These are phyloP conservation scores for Oceanodroma tethys DNA, from an alignment of 2,113 vertebrate genomes.

Conservation along the genomic window DNA sequence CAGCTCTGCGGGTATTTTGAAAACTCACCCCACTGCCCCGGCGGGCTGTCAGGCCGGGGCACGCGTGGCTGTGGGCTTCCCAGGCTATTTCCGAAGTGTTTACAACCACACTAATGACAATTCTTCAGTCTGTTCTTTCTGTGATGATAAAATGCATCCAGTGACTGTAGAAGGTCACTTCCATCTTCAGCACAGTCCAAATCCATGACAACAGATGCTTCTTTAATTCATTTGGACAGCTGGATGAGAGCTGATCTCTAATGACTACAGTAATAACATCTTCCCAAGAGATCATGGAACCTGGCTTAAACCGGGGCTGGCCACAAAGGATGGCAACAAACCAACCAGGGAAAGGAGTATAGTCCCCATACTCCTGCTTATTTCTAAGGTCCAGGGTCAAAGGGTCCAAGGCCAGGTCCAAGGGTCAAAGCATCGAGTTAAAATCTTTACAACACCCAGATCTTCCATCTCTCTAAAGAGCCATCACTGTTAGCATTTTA, in stretches of 20 bases:
- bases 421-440: background rate
- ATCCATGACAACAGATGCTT: accelerated
- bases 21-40: too few species aligned
- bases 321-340: background rate
- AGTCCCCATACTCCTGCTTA: background rate
- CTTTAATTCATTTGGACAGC: background rate
- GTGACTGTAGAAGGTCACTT: background rate
- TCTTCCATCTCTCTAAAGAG: background rate
- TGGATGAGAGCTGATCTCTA: background rate
- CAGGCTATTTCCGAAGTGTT: accelerated
- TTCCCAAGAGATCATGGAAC: accelerated
- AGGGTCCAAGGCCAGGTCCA: too few species aligned
- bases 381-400: too few species aligned
- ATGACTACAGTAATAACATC: background rate
- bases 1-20: background rate
- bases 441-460: background rate
- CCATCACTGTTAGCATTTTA: background rate
- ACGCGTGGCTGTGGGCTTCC: background rate
- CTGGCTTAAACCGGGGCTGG: background rate
- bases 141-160: background rate
- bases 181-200: background rate
- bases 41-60: too few species aligned
- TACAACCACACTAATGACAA: accelerated
- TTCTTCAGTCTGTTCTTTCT: background rate
- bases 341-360: background rate